Evolutionary conservation across 2,888 invertebrate species (phyloP), one percentile per base, ranked within the genome.

Genomic region (Blomia tropicalis): DNA sequence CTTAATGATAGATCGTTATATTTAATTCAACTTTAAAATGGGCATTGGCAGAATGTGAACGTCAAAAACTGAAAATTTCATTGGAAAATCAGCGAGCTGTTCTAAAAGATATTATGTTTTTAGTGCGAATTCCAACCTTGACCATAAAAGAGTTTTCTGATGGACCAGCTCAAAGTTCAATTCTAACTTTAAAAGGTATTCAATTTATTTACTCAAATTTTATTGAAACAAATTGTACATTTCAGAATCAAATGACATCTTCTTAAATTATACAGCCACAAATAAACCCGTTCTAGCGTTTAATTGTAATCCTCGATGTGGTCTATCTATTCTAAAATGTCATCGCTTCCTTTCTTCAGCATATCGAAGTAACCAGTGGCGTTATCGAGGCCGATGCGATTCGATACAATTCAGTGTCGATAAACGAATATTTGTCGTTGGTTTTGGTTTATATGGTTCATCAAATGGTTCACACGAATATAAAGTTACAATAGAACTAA

Each of bases 381-480:
- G 93, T 62, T 95, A 95, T 74, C 80, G 95, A 69, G 93, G 93
- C 1, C 81, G 93, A 60, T 92, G 92, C 73, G 95, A 95, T 74
- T 90, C 90, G 63, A 93, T 95, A 73, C 92, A 93, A 73, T 95
- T 95, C 76, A 88, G 87, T 68, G 92, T 92, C 1, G 93, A 95
- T 75, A 84, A 88, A 66, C 81, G 93, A 69, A 90, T 95, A 71
- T 95, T 93, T 73, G 86, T 95, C 59, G 89, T 92, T 59, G 93
- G 93, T 47, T 90, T 92, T 74, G 93, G 93, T 23, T 77, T 95
- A 4, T 95, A 93, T 72, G 95, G 95, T 63, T 93, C 92, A 3
- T 92, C 92, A 51, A 91, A 88, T 71, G 92, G 92, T 64, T 89
- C 91, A 53, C 89, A 92, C 19, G 91, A 92, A 72, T 95, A 93